Conservation (phyloP, 2,113 vertebrate genomes). For the Cephalophus harveyi region DNA sequence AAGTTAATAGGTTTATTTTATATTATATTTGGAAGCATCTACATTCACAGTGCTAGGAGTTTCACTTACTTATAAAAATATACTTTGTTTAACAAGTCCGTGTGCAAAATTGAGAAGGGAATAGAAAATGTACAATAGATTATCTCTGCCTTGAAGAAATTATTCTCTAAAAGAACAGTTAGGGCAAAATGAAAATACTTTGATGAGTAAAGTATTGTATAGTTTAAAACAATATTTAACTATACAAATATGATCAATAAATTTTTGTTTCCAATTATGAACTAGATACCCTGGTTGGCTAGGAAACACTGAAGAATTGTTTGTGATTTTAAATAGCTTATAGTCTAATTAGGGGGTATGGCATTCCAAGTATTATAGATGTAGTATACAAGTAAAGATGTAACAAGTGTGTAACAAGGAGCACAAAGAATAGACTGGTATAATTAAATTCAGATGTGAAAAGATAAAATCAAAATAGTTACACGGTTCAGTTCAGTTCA, state of each 20-base stretch:
- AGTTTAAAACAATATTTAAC: not conserved
- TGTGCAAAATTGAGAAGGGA: not conserved
- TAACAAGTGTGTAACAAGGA: not conserved
- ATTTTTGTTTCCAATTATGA: not conserved
- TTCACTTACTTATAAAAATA: not conserved
- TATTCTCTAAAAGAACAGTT: not conserved
- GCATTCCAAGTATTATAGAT: not conserved
- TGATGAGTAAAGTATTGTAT: not conserved
- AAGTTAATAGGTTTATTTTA: conserved; percentile 5
- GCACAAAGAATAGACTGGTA: not conserved
- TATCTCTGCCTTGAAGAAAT: not conserved
- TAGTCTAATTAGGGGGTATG: not conserved
- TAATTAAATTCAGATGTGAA: not conserved
- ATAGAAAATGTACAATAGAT: not conserved
- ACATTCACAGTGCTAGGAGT: not conserved
- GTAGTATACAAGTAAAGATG: not conserved
- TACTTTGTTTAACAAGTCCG: not conserved
- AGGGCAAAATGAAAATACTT: not conserved
- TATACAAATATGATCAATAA: not conserved
- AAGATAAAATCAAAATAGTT: not conserved
- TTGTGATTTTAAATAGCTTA: not conserved
- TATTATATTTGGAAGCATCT: not conserved
- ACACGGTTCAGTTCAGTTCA: not conserved
- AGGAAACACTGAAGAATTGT: not conserved
- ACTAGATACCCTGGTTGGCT: not conserved